Base-by-base conservation (phyloP, 2,888 invertebrate species). In the Ellobium chinense region DNA sequence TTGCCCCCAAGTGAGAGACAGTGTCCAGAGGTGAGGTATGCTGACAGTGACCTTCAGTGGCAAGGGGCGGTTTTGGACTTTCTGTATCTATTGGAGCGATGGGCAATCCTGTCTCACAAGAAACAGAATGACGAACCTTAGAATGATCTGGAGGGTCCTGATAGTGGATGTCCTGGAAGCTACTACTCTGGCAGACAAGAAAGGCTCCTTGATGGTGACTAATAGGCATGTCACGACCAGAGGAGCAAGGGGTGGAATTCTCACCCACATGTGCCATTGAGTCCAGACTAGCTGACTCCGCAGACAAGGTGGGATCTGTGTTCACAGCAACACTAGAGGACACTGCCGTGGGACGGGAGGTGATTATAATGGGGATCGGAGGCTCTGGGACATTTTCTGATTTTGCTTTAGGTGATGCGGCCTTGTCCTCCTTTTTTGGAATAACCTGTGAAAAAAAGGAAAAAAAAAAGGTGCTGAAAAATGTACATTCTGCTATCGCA, bases 391-490 rank as follows among this genome's bases (percentile, higher is more conserved):
- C n/a, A 5, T 27, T 31, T 29, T 73, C 36, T 27, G 73, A 12
- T 39, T 73, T 73, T 0, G 46, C 29, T 63, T 63, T 74, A 36
- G 58, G n/a, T 21, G 34, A n/a, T 56, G 56, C 14, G 31, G 27
- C 56, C 66, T 76, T 76, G n/a, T 76, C 76, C 36, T 76, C 76
- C 54, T 76, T 76, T 36, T 66, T 76, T 18, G 76, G 76, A 37
- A 76, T 66, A 1, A 76, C 75, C 75, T 75, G 39, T 36, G 14
- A 5, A 46, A 65, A 3, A 65, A 7, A 7, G 14, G n/a, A n/a
- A n/a, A n/a, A n/a, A n/a, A n/a, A n/a, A n/a, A n/a, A n/a, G n/a
- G n/a, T n/a, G n/a, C n/a, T n/a, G n/a, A n/a, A n/a, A n/a, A n/a
- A n/a, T n/a, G n/a, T n/a, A n/a, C n/a, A n/a, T n/a, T n/a, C n/a